phyloP scores from a whole-genome alignment of 1,140 invertebrate genomes.

The Sipha flava region DNA sequence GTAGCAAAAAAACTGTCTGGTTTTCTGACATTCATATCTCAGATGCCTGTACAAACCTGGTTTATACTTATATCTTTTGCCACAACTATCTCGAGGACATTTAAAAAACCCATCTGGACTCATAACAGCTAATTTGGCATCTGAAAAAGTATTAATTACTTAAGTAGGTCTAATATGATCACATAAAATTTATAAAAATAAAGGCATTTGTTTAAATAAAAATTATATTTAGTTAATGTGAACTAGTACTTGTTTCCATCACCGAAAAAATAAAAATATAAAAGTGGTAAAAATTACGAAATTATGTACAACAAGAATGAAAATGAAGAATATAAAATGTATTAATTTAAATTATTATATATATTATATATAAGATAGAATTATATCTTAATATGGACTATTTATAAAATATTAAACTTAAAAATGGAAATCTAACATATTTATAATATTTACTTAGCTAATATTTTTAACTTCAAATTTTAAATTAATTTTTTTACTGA shows the following conservation, averaged over 20 bases:
- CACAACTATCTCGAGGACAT: conserved; percentile 38
- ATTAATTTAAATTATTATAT: too few species aligned
- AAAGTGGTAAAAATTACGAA: neutral
- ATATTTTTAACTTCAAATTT: neutral
- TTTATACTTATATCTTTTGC: conserved; percentile 47
- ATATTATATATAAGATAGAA: too few species aligned
- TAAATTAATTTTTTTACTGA: too few species aligned
- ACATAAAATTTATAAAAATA: neutral
- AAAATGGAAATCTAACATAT: too few species aligned
- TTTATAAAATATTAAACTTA: too few species aligned
- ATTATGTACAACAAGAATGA: neutral
- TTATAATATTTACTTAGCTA: too few species aligned
- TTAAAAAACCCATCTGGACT: conserved; percentile 39
- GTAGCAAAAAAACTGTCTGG: conserved; percentile 38
- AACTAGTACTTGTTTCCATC: conserved; percentile 7
- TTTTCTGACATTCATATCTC: conserved; percentile 47
- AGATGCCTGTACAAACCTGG: conserved; percentile 52
- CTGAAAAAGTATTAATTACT: conserved; percentile 11
- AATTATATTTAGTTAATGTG: neutral
- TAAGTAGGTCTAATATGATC: neutral
- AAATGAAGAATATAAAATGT: neutral
- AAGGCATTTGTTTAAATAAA: neutral
- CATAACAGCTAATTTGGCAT: conserved; percentile 14
- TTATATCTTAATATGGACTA: too few species aligned
- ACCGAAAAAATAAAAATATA: conserved; percentile 6